A percentile compares a stretch with the other conserved stretches of the same genome.
phyloP scores from a whole-genome alignment of 2,113 vertebrate species.

The Gopherus evgoodei region DNA sequence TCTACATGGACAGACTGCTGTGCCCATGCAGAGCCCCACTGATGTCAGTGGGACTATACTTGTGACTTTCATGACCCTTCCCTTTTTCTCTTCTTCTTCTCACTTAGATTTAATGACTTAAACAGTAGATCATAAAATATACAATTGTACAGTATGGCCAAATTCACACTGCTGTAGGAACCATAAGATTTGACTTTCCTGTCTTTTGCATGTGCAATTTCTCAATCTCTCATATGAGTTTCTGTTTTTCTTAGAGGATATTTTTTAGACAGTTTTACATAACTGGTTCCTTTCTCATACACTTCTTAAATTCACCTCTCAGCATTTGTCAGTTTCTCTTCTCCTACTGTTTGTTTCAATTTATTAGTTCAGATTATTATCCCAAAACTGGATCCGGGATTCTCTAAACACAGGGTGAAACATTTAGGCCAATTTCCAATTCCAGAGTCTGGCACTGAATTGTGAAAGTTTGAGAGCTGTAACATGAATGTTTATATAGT shows the following conservation, averaged over 20 bases:
- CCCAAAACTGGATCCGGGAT: background rate
- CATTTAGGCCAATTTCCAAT: background rate
- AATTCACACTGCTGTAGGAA: background rate
- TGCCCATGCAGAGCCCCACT: background rate
- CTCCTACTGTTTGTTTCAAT: background rate
- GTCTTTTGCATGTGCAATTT: background rate
- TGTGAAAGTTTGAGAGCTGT: background rate
- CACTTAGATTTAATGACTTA: background rate
- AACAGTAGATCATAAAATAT: background rate
- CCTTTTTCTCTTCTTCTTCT: background rate
- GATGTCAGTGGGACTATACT: background rate
- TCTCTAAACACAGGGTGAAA: background rate
- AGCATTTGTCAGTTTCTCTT: background rate
- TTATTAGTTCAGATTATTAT: background rate
- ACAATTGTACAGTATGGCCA: background rate
- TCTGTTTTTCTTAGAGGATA: background rate
- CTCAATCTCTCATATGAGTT: background rate
- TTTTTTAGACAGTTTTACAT: background rate
- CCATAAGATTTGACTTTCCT: background rate
- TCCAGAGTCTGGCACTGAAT: background rate
- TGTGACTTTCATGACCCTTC: background rate
- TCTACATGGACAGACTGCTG: too few relatives aligned
- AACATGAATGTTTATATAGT: background rate
- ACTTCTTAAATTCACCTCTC: background rate
- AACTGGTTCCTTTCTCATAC: background rate